phyloP scores from a whole-genome alignment of 92 coral and sea anemone genomes.

The Micromussa lordhowensis region DNA sequence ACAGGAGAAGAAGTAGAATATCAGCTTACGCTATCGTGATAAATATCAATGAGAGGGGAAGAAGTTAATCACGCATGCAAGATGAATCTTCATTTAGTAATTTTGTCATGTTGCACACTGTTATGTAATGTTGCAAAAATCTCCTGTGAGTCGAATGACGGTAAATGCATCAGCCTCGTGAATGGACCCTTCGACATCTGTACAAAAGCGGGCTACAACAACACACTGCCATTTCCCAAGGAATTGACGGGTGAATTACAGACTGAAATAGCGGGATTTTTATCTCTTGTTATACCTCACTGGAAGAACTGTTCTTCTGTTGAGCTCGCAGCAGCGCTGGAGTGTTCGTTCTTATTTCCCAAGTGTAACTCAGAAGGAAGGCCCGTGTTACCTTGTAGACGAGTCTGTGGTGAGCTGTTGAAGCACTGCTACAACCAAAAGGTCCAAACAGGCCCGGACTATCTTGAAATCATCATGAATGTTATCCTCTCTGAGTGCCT shows the following conservation, averaged over 20 bases:
- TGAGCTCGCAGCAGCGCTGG: not conserved
- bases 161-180: conserved; percentile 12
- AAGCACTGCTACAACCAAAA: conserved; percentile 16
- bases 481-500: conserved; percentile 35
- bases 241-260: not conserved
- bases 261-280: not conserved
- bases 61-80: not conserved
- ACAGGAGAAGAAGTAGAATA: not conserved
- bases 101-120: not conserved
- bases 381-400: conserved; percentile 31
- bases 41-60: not conserved
- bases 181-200: conserved; percentile 26
- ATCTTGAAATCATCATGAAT: conserved; percentile 12
- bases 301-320: not conserved
- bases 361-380: conserved; percentile 18
- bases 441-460: not conserved
- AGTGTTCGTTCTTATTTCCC: conserved; percentile 25
- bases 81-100: not conserved
- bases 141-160: conserved; percentile 1
- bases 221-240: conserved; percentile 37
- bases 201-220: conserved; percentile 53
- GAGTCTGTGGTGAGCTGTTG: conserved; percentile 40
- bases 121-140: not conserved
- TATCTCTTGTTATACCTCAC: not conserved
- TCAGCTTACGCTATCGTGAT: not conserved